These are phyloP conservation scores for Monomorium pharaonis DNA, from an alignment of 1,140 invertebrate species.

Conservation along the genomic window DNA sequence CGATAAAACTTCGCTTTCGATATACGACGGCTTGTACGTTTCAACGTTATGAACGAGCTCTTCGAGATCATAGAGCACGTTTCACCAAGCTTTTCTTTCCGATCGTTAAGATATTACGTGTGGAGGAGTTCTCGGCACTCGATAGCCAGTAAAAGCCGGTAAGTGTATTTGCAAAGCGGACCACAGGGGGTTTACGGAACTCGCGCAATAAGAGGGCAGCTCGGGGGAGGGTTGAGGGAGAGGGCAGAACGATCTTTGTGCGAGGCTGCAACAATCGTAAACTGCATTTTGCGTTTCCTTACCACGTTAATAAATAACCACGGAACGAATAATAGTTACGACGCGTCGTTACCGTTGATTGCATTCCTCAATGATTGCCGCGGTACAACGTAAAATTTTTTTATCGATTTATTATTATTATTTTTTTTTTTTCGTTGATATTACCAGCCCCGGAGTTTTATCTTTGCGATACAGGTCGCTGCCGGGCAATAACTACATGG, in stretches of 20 bases:
- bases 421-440: not conserved
- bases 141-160: constrained; percentile 63
- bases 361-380: not conserved
- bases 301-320: constrained; percentile 52
- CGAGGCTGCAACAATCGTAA: constrained; percentile 1
- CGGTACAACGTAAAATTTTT: not conserved
- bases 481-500: constrained; percentile 45
- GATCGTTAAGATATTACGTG: constrained; percentile 49
- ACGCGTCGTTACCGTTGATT: constrained; percentile 8
- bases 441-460: not conserved
- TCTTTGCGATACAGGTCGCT: constrained; percentile 16
- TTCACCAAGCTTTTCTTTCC: not conserved
- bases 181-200: constrained; percentile 24
- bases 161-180: constrained; percentile 63
- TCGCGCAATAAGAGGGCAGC: constrained; percentile 14
- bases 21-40: not conserved
- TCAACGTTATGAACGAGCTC: not conserved
- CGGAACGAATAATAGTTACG: constrained; percentile 25
- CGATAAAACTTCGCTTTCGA: not conserved
- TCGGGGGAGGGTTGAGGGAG: not conserved
- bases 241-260: constrained; percentile 8
- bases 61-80: not conserved
- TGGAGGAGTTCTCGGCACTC: constrained; percentile 48
- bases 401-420: not conserved
- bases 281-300: not conserved